phyloP scores from a whole-genome alignment of 2,113 vertebrate genomes.

The Eptesicus fuscus region DNA sequence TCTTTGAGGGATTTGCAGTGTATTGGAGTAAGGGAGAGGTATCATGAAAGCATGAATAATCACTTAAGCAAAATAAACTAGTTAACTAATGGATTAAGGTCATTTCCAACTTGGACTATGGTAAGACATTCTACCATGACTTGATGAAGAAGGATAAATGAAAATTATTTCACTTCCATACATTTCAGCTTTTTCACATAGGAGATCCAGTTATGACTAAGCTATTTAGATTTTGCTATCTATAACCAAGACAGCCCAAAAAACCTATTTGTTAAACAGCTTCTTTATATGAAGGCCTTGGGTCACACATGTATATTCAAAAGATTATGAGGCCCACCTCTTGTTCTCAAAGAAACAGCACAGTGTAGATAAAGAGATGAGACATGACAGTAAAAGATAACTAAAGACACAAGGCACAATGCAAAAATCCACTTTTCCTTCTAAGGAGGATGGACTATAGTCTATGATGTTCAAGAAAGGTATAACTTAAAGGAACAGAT shows the following conservation, averaged over 20 bases:
- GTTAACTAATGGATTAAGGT: background rate
- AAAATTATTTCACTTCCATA: conserved; percentile 20
- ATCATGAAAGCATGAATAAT: background rate
- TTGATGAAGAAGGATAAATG: conserved; percentile 40
- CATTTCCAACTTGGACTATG: conserved; percentile 3
- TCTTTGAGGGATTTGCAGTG: conserved; percentile 6
- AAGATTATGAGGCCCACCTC: background rate
- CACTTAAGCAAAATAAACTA: conserved; percentile 27
- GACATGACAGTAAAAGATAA: background rate
- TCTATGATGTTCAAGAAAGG: background rate
- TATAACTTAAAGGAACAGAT: background rate
- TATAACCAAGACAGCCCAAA: background rate
- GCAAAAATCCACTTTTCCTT: background rate
- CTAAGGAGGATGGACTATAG: background rate
- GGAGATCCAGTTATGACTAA: background rate
- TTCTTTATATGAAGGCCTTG: conserved; percentile 16
- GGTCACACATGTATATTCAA: background rate
- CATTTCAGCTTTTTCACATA: conserved; percentile 28
- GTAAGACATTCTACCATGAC: background rate
- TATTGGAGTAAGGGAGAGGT: background rate
- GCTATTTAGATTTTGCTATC: conserved; percentile 30
- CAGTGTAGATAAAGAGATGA: background rate
- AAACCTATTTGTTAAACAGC: background rate
- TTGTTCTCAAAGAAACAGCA: background rate
- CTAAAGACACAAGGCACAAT: background rate